A percentile compares a stretch with the other conserved stretches of the same genome.
phyloP scores from a whole-genome alignment of 2,797 vertebrate genomes.

The Intellagama lesueurii region DNA sequence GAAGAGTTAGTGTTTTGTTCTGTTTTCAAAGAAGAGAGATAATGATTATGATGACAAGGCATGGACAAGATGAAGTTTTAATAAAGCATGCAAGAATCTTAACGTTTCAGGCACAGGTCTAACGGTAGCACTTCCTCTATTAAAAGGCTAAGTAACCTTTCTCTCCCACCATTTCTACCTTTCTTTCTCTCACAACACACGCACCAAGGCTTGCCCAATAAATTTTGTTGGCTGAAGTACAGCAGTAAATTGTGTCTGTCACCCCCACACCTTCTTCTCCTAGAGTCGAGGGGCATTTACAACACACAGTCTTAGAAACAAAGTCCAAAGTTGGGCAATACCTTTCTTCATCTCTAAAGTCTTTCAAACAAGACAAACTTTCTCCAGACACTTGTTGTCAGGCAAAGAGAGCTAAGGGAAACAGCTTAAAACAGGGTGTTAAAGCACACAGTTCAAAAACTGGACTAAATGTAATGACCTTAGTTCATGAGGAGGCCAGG shows the following conservation, averaged over 20 bases:
- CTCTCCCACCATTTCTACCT: background rate
- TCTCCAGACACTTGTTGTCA: too few relatives aligned
- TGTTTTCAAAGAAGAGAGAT: conserved; percentile 37
- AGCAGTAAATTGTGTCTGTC: background rate
- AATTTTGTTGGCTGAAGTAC: background rate
- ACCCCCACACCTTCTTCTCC: too few relatives aligned
- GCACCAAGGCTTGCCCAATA: background rate
- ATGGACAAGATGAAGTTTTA: conserved; percentile 30
- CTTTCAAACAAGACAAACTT: too few relatives aligned
- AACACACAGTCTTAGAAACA: too few relatives aligned
- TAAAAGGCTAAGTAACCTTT: background rate
- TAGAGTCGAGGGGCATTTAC: background rate
- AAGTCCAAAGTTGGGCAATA: too few relatives aligned
- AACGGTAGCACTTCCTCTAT: conserved; percentile 46
- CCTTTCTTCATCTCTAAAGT: too few relatives aligned
- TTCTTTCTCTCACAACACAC: background rate
- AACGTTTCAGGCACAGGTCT: conserved; percentile 45
- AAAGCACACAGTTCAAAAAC: too few relatives aligned
- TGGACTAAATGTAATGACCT: too few relatives aligned
- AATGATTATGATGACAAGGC: conserved; percentile 45
- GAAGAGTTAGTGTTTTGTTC: conserved; percentile 25
- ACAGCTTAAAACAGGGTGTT: too few relatives aligned
- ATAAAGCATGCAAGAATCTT: conserved; percentile 59
- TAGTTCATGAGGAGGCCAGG: too few relatives aligned
- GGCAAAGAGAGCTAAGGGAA: too few relatives aligned